phyloP scores from a whole-genome alignment of 2,113 vertebrate genomes.

The Cyanoliseus patagonus region DNA sequence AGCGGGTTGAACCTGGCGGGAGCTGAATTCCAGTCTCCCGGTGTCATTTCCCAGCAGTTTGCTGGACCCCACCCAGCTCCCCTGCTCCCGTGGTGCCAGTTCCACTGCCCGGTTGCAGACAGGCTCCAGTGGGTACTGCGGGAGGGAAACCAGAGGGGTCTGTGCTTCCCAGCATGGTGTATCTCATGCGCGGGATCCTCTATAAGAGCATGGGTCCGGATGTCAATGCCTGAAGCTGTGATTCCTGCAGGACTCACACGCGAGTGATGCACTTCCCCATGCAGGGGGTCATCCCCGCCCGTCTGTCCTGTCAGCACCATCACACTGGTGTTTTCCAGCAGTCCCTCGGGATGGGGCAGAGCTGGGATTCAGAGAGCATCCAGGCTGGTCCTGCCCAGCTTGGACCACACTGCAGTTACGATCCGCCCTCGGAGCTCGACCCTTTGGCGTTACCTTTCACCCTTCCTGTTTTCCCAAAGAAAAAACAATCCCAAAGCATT shows the following conservation, averaged over 20 bases:
- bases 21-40: not conserved
- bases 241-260: fast-evolving
- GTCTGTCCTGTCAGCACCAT: not conserved
- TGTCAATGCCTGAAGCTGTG: not conserved
- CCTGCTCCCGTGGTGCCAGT: fast-evolving
- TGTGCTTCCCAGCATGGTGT: fast-evolving
- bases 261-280: fast-evolving
- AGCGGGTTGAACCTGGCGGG: not conserved
- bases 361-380: not conserved
- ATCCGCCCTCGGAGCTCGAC: fast-evolving
- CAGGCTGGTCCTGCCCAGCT: not conserved
- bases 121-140: fast-evolving
- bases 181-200: fast-evolving
- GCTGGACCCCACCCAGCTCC: not conserved
- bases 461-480: not conserved
- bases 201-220: fast-evolving
- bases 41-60: not conserved
- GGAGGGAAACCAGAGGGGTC: not conserved
- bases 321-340: not conserved
- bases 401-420: fast-evolving
- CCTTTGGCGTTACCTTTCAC: not conserved
- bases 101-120: not conserved
- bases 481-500: not conserved
- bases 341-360: not conserved
- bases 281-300: fast-evolving